Percentiles rank a stretch among this genome's conserved stretches.
Conservation (phyloP, 2,113 vertebrate species). For the Eulemur macaco region DNA sequence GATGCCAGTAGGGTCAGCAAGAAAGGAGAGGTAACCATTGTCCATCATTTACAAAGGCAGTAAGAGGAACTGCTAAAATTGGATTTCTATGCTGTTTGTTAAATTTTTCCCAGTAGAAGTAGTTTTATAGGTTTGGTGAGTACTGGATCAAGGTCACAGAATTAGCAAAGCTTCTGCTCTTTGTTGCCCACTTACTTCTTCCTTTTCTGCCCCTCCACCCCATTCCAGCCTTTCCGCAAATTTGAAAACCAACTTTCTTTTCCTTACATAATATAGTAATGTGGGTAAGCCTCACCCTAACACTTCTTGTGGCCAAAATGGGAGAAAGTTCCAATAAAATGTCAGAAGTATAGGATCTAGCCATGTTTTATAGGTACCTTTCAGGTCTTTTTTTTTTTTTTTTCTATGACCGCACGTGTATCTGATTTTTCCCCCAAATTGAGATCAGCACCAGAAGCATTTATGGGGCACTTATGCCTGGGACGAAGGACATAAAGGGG, state of each 20-base stretch:
- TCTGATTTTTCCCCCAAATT: not conserved
- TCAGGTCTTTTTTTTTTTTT: not conserved
- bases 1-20: not conserved
- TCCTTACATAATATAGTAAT: not conserved
- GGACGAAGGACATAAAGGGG: not conserved
- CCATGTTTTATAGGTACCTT: not conserved
- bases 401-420: not conserved
- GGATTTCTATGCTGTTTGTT: not conserved
- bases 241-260: not conserved
- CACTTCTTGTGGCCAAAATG: not conserved
- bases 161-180: not conserved
- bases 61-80: not conserved
- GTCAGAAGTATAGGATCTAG: not conserved
- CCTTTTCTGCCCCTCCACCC: not conserved
- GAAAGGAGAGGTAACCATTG: not conserved
- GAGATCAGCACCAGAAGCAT: not conserved
- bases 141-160: not conserved
- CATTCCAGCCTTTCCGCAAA: not conserved
- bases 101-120: not conserved
- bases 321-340: not conserved
- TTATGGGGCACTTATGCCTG: not conserved
- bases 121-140: not conserved
- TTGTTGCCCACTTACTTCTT: not conserved
- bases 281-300: not conserved
- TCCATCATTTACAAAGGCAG: not conserved